Evolutionary conservation across 1,140 invertebrate genomes (phyloP).

Genomic region (Pseudomyrmex sp.): DNA sequence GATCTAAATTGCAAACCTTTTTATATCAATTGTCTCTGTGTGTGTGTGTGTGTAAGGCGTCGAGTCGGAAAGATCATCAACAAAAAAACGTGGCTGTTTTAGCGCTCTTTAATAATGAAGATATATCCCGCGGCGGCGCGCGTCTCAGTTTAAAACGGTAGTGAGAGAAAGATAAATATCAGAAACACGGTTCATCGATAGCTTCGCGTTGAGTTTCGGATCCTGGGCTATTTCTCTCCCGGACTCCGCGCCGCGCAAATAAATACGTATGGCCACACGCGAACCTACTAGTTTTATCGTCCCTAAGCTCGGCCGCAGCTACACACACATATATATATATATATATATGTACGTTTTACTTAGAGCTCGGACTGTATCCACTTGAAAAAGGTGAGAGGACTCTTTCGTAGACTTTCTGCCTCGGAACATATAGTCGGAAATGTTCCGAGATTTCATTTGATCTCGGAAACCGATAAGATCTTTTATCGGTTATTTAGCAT

Average conservation of each 20-base stretch:
- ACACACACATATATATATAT: background rate
- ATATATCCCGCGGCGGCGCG: background rate
- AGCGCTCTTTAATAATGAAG: conserved; percentile 17
- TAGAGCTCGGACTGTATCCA: conserved; percentile 43
- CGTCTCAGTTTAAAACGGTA: conserved; percentile 2
- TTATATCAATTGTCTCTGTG: no score
- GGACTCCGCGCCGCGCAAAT: conserved; percentile 56
- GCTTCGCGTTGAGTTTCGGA: conserved; percentile 33
- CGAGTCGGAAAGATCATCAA: no score
- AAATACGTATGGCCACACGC: conserved; percentile 52
- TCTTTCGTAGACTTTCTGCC: background rate
- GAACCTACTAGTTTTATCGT: conserved; percentile 61
- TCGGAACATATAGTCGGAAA: conserved; percentile 35
- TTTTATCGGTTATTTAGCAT: no score
- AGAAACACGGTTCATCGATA: conserved; percentile 38
- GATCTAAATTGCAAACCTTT: no score
- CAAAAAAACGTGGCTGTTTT: background rate
- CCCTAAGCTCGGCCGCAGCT: conserved; percentile 47
- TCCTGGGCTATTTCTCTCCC: conserved; percentile 18
- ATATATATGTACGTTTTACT: conserved; percentile 62
- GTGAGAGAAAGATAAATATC: conserved; percentile 46
- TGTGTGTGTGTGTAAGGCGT: no score
- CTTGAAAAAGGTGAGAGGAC: conserved; percentile 61
- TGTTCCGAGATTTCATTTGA: conserved; percentile 18
- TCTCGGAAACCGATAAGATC: background rate